Evolutionary conservation across 2,113 vertebrate genomes (phyloP), one percentile per base, ranked within the genome.

Genomic region (Pristiophorus japonicus): DNA sequence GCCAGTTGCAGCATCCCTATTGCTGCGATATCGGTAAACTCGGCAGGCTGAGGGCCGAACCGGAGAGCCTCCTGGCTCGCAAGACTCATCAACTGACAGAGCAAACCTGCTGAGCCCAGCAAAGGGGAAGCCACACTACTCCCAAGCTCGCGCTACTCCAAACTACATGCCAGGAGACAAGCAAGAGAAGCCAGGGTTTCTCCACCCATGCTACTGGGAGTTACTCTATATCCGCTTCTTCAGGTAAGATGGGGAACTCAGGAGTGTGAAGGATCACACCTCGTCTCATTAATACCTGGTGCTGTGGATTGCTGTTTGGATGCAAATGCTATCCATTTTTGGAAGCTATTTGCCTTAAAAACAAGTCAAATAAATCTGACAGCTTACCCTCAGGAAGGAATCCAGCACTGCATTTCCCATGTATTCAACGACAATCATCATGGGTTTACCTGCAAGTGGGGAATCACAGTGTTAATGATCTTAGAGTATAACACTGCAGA

Each of bases 361-460:
- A 90, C 34, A 90, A 14, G 59, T 62, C 59, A 92, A 63, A n/a
- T 92, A 92, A 92, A 92, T 63, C 95, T n/a, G 85, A 1, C 73
- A 78, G 47, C 98, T 97, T 96, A 99, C 99, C 97, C 99, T 97
- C 84, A 99, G 98, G 95, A 99, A 99, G 63, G 98, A 97, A 62
- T 99, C 99, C 96, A 99, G 97, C 95, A 98, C 96, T 24, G 99
- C 99, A 0, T 98, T 99, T 34, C 98, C 97, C 98, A 99, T 97
- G 96, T 98, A 98, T 96, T 99, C 99, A 81, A 98, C 98, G 84
- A 99, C 97, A 10, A 99, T 99, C 99, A 99, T 99, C 98, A 99
- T 97, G 95, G 98, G 98, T 96, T 97, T 99, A 96, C 99, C 99
- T 99, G 97, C 70, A 96, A 95, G 95, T 59, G 96, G 66, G 24